These are phyloP conservation scores for Ailuropoda melanoleuca DNA, from an alignment of 2,113 vertebrate genomes.

Conservation along the genomic window DNA sequence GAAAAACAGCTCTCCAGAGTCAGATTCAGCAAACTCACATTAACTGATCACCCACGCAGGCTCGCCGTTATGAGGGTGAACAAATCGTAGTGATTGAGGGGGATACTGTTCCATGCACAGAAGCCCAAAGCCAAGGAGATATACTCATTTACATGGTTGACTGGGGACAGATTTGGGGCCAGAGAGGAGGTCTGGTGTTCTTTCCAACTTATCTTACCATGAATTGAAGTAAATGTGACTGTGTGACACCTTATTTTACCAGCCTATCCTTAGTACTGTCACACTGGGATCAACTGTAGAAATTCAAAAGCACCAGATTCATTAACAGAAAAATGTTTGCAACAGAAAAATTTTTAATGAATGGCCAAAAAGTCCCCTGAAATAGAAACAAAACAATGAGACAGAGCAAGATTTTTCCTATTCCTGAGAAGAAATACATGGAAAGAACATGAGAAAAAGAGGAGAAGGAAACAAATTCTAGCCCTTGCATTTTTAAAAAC, in stretches of 20 bases:
- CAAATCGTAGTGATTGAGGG: neutral
- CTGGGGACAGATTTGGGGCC: neutral
- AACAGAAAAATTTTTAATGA: slow-evolving; percentile 64
- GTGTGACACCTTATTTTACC: neutral
- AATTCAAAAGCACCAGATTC: neutral
- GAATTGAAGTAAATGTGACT: neutral
- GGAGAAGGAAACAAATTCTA: neutral
- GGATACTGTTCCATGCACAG: neutral
- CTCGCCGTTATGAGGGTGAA: neutral
- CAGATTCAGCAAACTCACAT: neutral
- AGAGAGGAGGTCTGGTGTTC: neutral
- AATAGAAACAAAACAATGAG: neutral
- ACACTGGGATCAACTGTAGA: neutral
- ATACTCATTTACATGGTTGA: neutral
- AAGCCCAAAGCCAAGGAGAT: neutral
- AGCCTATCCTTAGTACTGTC: neutral
- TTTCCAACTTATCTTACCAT: neutral
- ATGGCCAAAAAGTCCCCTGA: neutral
- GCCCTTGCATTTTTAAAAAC: slow-evolving; percentile 12
- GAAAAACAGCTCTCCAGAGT: neutral
- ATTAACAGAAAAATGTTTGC: slow-evolving; percentile 51
- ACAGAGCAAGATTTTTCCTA: neutral
- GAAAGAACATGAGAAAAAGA: neutral
- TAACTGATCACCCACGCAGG: neutral
- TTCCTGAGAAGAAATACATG: neutral